Evolutionary conservation across 2,797 vertebrate genomes (phyloP).

Genomic region (Philypnodon macrostomus): DNA sequence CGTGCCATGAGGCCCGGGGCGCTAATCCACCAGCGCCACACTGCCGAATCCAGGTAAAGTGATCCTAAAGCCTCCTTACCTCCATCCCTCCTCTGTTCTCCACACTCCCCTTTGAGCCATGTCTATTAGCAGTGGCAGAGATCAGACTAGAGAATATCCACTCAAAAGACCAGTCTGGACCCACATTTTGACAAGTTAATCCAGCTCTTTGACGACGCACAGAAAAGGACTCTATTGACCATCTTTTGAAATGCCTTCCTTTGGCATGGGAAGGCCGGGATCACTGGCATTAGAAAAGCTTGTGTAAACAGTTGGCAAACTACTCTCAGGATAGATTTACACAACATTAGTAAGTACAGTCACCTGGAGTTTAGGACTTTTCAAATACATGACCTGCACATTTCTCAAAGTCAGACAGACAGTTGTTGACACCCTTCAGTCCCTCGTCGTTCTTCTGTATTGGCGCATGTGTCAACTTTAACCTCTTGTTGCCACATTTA

Average conservation of each 20-base stretch:
- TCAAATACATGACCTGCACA: background rate
- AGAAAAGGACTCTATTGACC: conserved; percentile 68
- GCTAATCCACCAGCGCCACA: conserved; percentile 77
- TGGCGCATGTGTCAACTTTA: too few species aligned
- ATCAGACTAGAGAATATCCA: conserved; percentile 77
- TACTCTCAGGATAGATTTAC: background rate
- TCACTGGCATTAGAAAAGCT: conserved; percentile 4
- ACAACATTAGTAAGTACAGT: conserved; percentile 3
- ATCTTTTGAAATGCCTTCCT: conserved; percentile 60
- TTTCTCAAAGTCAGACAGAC: too few species aligned
- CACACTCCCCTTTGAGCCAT: conserved; percentile 68
- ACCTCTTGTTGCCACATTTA: too few species aligned
- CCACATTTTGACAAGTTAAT: conserved; percentile 83
- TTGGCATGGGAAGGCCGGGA: conserved; percentile 34
- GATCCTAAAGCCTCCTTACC: conserved; percentile 78
- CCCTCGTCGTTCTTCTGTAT: too few species aligned
- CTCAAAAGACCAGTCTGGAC: conserved; percentile 79
- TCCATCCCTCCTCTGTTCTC: conserved; percentile 70
- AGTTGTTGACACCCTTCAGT: too few species aligned
- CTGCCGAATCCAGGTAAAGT: conserved; percentile 81
- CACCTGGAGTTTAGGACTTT: background rate
- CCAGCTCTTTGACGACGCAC: conserved; percentile 66
- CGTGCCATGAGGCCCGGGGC: conserved; percentile 70
- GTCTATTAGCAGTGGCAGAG: conserved; percentile 74
- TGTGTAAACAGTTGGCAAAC: conserved; percentile 17